Conservation (phyloP, 2,113 vertebrate genomes). For the Tragelaphus strepsiceros region DNA sequence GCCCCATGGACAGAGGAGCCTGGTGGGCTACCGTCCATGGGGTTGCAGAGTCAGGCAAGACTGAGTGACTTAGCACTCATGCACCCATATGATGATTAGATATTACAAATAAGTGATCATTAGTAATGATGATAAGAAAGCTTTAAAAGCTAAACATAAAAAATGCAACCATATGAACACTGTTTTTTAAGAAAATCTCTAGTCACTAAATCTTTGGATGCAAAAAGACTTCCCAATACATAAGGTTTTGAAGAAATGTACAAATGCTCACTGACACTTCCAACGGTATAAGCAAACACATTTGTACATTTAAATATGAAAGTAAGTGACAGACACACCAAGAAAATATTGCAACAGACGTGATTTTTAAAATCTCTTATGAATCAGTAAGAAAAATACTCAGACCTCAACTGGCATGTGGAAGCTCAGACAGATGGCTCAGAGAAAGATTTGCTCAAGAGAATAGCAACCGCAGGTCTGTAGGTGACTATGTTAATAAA, state of each 20-base stretch:
- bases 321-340: neutral
- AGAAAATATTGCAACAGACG: neutral
- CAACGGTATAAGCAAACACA: accelerated
- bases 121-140: accelerated
- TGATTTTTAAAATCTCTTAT: neutral
- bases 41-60: neutral
- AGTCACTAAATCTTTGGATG: accelerated
- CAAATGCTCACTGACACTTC: accelerated
- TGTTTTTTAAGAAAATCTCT: accelerated
- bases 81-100: neutral
- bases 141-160: neutral
- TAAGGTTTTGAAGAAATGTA: neutral
- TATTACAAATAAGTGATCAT: neutral
- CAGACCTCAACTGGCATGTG: accelerated
- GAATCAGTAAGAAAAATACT: neutral
- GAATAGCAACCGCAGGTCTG: accelerated
- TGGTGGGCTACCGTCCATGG: neutral
- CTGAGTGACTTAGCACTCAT: neutral
- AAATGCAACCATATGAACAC: neutral
- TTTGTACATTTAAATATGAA: neutral
- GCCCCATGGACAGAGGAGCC: neutral
- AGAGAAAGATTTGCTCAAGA: accelerated
- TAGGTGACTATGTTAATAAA: too few species aligned
- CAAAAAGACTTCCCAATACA: neutral
- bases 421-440: accelerated